Conservation (phyloP, 2,888 invertebrate species). For the Coelopa pilipes region DNA sequence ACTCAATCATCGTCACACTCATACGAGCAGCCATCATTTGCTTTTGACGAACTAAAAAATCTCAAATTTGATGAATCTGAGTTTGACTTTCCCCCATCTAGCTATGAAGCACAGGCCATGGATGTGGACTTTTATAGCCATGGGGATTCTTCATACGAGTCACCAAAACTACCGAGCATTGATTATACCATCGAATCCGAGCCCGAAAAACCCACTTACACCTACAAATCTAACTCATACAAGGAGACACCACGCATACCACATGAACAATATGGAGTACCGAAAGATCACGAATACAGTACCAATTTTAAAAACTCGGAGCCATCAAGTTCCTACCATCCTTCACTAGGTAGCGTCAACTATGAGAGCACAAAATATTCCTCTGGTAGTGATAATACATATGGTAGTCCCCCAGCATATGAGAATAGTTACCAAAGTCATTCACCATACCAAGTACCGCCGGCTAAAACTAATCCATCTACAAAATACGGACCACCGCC, state of each 20-base stretch:
- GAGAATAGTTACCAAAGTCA: constrained; percentile 15
- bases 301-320: constrained; percentile 4
- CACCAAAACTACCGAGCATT: constrained; percentile 52
- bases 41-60: constrained; percentile 56
- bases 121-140: constrained; percentile 60
- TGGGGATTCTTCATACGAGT: constrained; percentile 46
- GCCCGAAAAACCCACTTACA: constrained; percentile 37
- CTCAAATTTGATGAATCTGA: constrained; percentile 55
- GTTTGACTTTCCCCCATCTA: constrained; percentile 56
- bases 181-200: constrained; percentile 46
- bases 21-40: constrained; percentile 41
- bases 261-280: constrained; percentile 51
- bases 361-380: not conserved
- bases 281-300: constrained; percentile 43
- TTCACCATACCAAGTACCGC: not conserved
- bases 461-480: not conserved
- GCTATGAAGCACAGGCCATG: constrained; percentile 60
- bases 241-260: constrained; percentile 40
- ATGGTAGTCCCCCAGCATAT: not conserved
- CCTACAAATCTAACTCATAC: constrained; percentile 26
- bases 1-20: constrained; percentile 37
- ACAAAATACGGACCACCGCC: not conserved
- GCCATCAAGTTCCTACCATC: constrained; percentile 17
- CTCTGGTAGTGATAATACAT: not conserved
- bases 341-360: constrained; percentile 15